Evolutionary conservation across 64 coral and sea anemone genomes (phyloP), one percentile per base, ranked within the genome.

Genomic region (Cladopsammia gracilis): DNA sequence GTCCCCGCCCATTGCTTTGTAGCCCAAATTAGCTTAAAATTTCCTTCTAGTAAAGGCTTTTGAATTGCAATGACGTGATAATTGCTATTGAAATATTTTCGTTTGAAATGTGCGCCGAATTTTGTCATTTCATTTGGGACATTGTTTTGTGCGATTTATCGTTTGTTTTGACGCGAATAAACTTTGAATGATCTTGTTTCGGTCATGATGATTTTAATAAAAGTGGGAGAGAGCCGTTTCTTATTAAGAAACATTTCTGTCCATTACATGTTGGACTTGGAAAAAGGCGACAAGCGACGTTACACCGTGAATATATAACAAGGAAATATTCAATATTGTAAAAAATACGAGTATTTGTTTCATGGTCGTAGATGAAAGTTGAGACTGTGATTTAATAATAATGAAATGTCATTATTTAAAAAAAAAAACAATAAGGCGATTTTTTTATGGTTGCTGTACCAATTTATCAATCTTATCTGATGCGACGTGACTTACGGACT

Each of bases 1-100:
- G 20, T n/a, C 50, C 71, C 91, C 81, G 81, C 91, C 91, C 61
- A 10, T 2, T 13, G 71, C 76, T 86, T 93, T 93, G 82, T 93
- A 6, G 10, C 34, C 12, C 12, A 78, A 93, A 93, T 93, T 93
- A 86, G 70, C 23, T 87, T 34, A n/a, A n/a, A 54, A 87, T 87
- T 77, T 86, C 87, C 48, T 58, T 54, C 72, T 62, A 87, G 86
- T 93, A 93, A 86, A 58, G 58, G 14, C 82, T 76, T 87, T 86
- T 52, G 42, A 69, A 51, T 75, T 92, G 74, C 50, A 49, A 78
- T 71, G 75, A 86, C 82, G 24, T 71, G 18, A 48, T 18, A 77
- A 87, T 87, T 66, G 60, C 59, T 78, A 70, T 69, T 84, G 60
- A 65, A 67, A 84, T 46, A 67, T 47, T 67, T 84, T 84, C 72